Base-by-base conservation (phyloP, 2,888 invertebrate genomes). In the Drosophila prostipennis region DNA sequence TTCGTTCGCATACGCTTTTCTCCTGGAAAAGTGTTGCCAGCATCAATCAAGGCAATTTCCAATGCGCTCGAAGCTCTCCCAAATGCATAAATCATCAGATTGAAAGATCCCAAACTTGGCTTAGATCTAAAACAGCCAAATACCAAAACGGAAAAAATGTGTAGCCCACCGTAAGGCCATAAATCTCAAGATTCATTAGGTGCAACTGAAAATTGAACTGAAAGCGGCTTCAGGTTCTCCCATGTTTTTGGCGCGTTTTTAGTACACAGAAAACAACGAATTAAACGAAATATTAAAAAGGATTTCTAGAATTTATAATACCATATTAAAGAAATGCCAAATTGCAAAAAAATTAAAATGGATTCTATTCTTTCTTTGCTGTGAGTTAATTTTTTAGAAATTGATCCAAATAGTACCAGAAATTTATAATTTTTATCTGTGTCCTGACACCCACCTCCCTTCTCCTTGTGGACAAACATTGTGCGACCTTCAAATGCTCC, bases 401-500 rank as follows among this genome's bases (percentile, higher is more conserved):
- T 32, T 32, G 7, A 29, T 29, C 29, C 7, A 7, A 29, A 29
- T 7, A 29, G 0, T 29, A 6, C 26, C 2, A 6, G 26, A 26
- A 26, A 34, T 3, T 19, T 32, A 3, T 2, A 34, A 40, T 26
- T 42, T 67, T 42, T 40, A 10, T 48, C 13, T 42, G 49, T 56
- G 36, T 53, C n/a, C 16, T 19, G 16, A 19, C 48, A 46, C 59
- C 51, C 40, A 46, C 71, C 42, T 49, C 52, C 51, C 36, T 26
- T 6, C 61, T 14, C 6, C n/a, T 29, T 39, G 34, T 19, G 19
- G 40, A 29, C 59, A 74, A 45, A 67, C 63, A 53, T 64, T 72
- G 70, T 65, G 57, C 78, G 84, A 86, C 84, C 84, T 84, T 84
- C 84, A 84, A 87, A 84, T 69, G 86, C 82, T 73, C 59, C 78